These are phyloP conservation scores for Notodonta dromedarius DNA, from an alignment of 2,888 invertebrate species.

Conservation along the genomic window DNA sequence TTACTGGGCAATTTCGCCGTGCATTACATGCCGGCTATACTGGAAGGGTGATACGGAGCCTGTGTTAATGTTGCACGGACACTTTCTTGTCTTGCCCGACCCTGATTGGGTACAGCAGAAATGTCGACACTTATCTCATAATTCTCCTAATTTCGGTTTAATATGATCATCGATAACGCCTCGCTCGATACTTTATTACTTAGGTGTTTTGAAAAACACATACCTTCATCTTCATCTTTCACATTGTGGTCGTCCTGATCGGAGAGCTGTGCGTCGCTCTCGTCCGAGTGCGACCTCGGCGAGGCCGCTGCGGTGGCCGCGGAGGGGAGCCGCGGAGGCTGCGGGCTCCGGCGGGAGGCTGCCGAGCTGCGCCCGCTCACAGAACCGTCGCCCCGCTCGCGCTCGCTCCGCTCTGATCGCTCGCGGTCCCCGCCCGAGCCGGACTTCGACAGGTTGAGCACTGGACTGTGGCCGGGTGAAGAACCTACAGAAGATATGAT, in stretches of 20 bases:
- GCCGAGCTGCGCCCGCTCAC: conserved; percentile 84
- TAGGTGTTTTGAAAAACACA: neutral
- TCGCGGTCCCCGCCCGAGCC: conserved; percentile 91
- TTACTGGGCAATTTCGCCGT: conserved; percentile 76
- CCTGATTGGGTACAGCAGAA: conserved; percentile 55
- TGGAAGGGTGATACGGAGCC: conserved; percentile 64
- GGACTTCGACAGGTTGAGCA: conserved; percentile 95
- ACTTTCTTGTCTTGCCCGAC: conserved; percentile 67
- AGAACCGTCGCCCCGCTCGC: conserved; percentile 80
- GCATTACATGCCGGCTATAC: conserved; percentile 71
- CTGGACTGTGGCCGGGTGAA: conserved; percentile 95
- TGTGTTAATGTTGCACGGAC: conserved; percentile 73
- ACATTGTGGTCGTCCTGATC: conserved; percentile 94
- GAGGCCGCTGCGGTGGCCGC: conserved; percentile 85
- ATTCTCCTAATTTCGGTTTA: conserved; percentile 35
- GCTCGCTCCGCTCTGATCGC: conserved; percentile 83
- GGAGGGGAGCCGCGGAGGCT: conserved; percentile 80
- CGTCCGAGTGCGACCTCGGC: conserved; percentile 90
- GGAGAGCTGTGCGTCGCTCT: conserved; percentile 92
- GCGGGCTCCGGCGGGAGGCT: conserved; percentile 85
- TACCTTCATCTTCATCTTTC: conserved; percentile 91
- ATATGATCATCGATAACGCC: conserved; percentile 10
- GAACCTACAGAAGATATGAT: conserved; percentile 84
- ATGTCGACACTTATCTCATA: conserved; percentile 46
- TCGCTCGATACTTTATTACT: no score